Evolutionary conservation across 2,797 vertebrate genomes (phyloP).

Genomic region (Ispidina lecontei): DNA sequence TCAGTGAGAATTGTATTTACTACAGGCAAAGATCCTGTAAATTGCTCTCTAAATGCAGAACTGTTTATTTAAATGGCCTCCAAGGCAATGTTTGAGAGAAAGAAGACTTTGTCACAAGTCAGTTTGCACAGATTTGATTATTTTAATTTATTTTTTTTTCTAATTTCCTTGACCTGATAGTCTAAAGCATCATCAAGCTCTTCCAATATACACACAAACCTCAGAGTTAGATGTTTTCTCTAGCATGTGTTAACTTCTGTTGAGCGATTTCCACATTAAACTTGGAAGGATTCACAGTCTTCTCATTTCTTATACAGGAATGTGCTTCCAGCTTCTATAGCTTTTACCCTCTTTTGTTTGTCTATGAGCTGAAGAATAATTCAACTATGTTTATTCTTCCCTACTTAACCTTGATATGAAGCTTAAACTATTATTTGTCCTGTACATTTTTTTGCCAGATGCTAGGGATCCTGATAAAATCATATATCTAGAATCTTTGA

Average conservation of each 20-base stretch:
- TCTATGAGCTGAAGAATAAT: too few species aligned
- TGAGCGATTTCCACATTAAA: background rate
- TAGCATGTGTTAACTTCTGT: background rate
- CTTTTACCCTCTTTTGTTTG: background rate
- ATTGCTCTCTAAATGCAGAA: background rate
- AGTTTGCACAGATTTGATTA: background rate
- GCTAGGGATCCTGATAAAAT: constrained; percentile 3
- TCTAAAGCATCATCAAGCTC: background rate
- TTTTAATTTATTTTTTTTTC: background rate
- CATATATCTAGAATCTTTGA: background rate
- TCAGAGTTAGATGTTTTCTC: background rate
- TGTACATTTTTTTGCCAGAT: background rate
- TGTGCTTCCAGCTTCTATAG: background rate
- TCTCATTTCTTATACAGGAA: background rate
- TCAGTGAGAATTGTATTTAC: background rate
- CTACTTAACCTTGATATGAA: background rate
- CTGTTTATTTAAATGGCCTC: background rate
- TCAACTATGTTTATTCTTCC: background rate
- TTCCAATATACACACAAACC: background rate
- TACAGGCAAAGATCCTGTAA: background rate
- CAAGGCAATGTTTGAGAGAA: background rate
- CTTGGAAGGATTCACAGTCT: background rate
- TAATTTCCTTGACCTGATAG: background rate
- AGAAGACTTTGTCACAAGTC: background rate
- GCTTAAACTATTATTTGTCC: constrained; percentile 11